Evolutionary conservation across 2,113 vertebrate species (phyloP), one percentile per base, ranked within the genome.

Genomic region (Alligator sinensis): DNA sequence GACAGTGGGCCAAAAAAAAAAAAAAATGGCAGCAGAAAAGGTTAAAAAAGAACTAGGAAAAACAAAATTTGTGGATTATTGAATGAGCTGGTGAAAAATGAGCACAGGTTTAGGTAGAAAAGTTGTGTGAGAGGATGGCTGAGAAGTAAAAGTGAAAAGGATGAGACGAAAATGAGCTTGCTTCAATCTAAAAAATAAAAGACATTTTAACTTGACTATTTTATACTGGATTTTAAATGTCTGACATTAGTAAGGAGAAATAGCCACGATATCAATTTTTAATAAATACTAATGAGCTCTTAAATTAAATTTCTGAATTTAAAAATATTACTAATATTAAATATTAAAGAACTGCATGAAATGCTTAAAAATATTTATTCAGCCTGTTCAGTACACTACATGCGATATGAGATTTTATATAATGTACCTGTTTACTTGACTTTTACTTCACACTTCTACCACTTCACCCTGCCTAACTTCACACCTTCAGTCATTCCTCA

Each of bases 301-400:
- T 88, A 83, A 76, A 95, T 88, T 86, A 82, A 28, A 88, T 85
- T 92, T 91, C 57, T 60, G 81, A 92, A 77, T 28, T 60, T 78
- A 93, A 94, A 94, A 96, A 59, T 87, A 80, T 34, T 28, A 63
- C 60, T 25, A 77, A 6, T 82, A 81, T 81, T 30, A 70, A 79
- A 86, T 34, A 59, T 28, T 79, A 83, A 28, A 66, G 79, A 90
- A 77, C 82, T 7, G 16, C 3, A 3, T 2, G 22, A 89, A 85
- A 80, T 85, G 63, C 61, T 91, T 77, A 66, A 59, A 82, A 76
- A 62, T 17, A 38, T 15, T 1, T 66, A 34, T 82, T 78, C 78
- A 27, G 60, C 34, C 24, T 1, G 1, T 54, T 87, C 34, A 8
- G 8, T 60, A 66, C 72, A 91, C 59, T 91, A 82, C n/a, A n/a